Conservation (phyloP, 1,140 invertebrate species). For the Panulirus ornatus region DNA sequence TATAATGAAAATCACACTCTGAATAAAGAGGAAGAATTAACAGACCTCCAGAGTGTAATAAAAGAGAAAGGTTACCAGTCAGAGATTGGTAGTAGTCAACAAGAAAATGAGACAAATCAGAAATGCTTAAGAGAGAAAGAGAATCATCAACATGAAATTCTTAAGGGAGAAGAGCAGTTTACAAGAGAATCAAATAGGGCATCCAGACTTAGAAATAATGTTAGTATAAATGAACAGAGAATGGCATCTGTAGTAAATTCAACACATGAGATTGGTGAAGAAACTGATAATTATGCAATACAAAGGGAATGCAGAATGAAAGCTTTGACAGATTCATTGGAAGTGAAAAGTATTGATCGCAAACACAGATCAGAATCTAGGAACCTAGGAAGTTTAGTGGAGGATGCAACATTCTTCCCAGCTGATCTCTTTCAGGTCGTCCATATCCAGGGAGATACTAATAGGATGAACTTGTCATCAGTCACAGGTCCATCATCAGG, state of each 20-base stretch:
- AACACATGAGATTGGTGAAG: too few species aligned
- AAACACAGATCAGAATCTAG: neutral
- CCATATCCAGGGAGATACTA: neutral
- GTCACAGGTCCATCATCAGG: neutral
- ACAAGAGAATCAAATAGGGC: neutral
- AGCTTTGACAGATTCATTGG: neutral
- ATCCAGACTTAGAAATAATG: neutral
- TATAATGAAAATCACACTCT: neutral
- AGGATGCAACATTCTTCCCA: constrained; percentile 44
- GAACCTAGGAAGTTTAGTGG: neutral
- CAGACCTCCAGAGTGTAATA: neutral
- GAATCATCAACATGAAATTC: neutral
- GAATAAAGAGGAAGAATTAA: neutral
- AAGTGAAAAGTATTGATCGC: neutral
- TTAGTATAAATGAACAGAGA: neutral
- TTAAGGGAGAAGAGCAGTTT: neutral
- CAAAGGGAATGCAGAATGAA: neutral
- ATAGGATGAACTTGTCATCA: neutral
- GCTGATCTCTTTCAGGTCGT: constrained; percentile 31
- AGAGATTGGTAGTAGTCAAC: neutral
- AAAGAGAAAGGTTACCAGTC: neutral
- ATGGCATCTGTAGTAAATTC: too few species aligned
- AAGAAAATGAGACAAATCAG: neutral
- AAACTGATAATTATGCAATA: too few species aligned
- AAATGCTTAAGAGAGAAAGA: neutral